Conservation (phyloP, 1,140 invertebrate species). For the Drosophila bocqueti region DNA sequence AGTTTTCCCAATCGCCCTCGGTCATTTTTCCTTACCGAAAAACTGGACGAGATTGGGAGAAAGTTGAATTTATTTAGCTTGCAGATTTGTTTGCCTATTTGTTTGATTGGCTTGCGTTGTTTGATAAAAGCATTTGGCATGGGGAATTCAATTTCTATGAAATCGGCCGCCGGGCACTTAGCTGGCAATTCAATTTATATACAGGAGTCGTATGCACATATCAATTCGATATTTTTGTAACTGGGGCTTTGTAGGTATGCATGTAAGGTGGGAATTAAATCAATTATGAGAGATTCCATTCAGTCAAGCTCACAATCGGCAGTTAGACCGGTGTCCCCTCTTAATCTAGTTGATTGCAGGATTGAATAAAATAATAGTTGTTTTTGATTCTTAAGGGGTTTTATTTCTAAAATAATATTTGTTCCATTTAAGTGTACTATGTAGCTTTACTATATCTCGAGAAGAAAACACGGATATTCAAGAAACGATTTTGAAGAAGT, state of each 20-base stretch:
- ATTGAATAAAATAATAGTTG: neutral
- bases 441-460: no score
- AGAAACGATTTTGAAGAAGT: neutral
- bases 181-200: conserved; percentile 22
- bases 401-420: neutral
- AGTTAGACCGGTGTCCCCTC: neutral
- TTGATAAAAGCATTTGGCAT: conserved; percentile 53
- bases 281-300: neutral
- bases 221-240: conserved; percentile 12
- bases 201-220: conserved; percentile 2
- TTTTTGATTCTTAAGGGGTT: neutral
- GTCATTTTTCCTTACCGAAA: conserved; percentile 27
- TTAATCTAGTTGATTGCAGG: neutral
- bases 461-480: no score
- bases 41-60: conserved; percentile 4
- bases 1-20: conserved; percentile 39
- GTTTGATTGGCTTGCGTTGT: conserved; percentile 60
- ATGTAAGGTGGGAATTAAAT: conserved; percentile 2
- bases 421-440: neutral
- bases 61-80: conserved; percentile 62
- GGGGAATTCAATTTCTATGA: conserved; percentile 49
- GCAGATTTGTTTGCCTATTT: conserved; percentile 65
- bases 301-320: neutral
- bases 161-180: conserved; percentile 22
- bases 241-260: neutral